Evolutionary conservation across 2,888 invertebrate species (phyloP), one percentile per base, ranked within the genome.

Genomic region (Trisateles emortualis): DNA sequence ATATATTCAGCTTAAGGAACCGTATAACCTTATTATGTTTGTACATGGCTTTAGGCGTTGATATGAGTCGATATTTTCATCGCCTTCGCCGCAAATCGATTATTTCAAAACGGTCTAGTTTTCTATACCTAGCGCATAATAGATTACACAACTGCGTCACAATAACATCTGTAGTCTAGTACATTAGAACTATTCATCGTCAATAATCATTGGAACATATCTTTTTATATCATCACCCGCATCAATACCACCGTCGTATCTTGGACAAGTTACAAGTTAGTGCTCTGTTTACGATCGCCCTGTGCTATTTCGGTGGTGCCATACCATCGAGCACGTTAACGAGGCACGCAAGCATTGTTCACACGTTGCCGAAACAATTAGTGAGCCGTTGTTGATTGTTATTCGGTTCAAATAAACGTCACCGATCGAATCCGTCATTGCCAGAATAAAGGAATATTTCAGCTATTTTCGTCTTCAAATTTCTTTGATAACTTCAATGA

Each of bases 291-390:
- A 50, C 38, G 42, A 52, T 41, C 33, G 29, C 30, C 42, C 16
- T 36, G 45, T 14, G 33, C 43, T 68, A 67, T 67, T 55, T 58
- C 30, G 36, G 48, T 52, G 22, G 36, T 39, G 32, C 33, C 8
- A 48, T 39, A 51, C 22, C 9, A 42, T 30, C 17, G 19, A 17
- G 19, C 49, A 50, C 26, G 48, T 43, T 52, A 40, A 51, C 45
- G 22, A 38, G 36, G 17, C 43, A 35, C 41, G 41, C 48, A 26
- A 49, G 41, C 32, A 58, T 40, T 42, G 52, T 51, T 40, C 48
- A 46, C 29, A 29, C 35, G 40, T 43, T 13, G 24, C 40, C 44
- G 30, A 44, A 17, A 9, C 53, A 50, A 52, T 60, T 53, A 53
- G 47, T 13, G 36, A 42, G n/a, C 16, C 22, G 24, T 26, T 41